Evolutionary conservation across 2,797 vertebrate genomes (phyloP).

Genomic region (Anomalospiza imberbis): DNA sequence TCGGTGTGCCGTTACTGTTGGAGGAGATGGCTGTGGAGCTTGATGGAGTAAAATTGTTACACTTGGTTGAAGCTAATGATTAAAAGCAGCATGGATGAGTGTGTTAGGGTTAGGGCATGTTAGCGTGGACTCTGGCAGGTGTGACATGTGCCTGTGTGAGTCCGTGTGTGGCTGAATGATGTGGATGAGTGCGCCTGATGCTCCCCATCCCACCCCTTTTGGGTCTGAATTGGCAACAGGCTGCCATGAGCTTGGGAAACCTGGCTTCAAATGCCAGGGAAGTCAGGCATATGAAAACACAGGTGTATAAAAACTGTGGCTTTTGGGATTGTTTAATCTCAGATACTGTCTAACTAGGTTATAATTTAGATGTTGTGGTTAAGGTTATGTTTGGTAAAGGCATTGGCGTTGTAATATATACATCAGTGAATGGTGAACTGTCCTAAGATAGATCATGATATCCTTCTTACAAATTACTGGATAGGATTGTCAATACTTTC

Average conservation of each 20-base stretch:
- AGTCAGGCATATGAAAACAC: fast-evolving
- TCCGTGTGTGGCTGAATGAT: fast-evolving
- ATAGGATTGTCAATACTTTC: neutral
- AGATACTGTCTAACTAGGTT: neutral
- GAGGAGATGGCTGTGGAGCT: neutral
- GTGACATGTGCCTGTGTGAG: fast-evolving
- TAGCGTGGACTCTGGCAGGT: fast-evolving
- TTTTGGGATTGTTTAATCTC: neutral
- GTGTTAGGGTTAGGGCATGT: neutral
- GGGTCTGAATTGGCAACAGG: neutral
- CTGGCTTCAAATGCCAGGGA: fast-evolving
- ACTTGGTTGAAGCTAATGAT: neutral
- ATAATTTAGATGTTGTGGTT: neutral
- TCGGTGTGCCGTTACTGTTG: fast-evolving
- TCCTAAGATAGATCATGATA: neutral
- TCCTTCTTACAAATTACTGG: neutral
- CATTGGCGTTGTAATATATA: fast-evolving
- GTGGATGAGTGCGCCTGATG: fast-evolving
- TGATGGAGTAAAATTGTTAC: neutral
- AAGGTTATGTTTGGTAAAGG: neutral
- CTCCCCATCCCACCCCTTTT: neutral
- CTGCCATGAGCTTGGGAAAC: neutral
- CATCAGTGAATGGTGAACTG: neutral
- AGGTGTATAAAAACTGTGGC: fast-evolving
- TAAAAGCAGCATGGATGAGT: neutral